Conservation (phyloP, 2,888 invertebrate species). For the Thecocarcelia acutangulata region DNA sequence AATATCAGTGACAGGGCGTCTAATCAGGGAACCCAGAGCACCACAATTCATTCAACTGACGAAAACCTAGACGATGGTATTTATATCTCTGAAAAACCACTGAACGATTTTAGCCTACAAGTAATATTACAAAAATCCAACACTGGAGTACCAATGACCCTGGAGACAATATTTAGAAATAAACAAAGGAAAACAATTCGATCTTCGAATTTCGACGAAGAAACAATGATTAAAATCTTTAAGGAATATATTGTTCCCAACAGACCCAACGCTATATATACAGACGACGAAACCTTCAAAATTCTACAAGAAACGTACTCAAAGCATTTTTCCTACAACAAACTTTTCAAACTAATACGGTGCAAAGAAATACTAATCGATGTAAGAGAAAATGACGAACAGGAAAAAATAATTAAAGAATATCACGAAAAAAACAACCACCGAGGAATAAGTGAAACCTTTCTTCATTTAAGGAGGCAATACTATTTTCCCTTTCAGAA, state of each 20-base stretch:
- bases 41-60: slow-evolving; percentile 38
- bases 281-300: slow-evolving; percentile 15
- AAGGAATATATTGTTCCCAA: slow-evolving; percentile 11
- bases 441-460: slow-evolving; percentile 18
- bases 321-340: slow-evolving; percentile 51
- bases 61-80: slow-evolving; percentile 51
- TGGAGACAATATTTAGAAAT: slow-evolving; percentile 64
- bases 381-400: slow-evolving; percentile 19
- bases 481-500: slow-evolving; percentile 39
- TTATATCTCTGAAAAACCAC: slow-evolving; percentile 1
- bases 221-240: slow-evolving; percentile 2
- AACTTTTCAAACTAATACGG: slow-evolving; percentile 19
- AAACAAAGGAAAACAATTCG: slow-evolving; percentile 61
- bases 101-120: neutral
- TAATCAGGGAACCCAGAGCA: neutral
- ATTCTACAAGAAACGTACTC: slow-evolving; percentile 63
- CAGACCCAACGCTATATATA: neutral
- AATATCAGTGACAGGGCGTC: neutral
- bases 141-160: slow-evolving; percentile 39
- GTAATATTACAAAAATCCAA: slow-evolving; percentile 35
- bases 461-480: slow-evolving; percentile 1
- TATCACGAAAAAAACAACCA: slow-evolving; percentile 32
- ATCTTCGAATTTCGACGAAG: neutral
- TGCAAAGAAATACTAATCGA: slow-evolving; percentile 19
- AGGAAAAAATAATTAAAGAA: slow-evolving; percentile 22